A percentile compares a stretch with the other conserved stretches of the same genome.
Evolutionary conservation across 2,797 vertebrate genomes (phyloP).

Genomic region (Sphenodon punctatus): DNA sequence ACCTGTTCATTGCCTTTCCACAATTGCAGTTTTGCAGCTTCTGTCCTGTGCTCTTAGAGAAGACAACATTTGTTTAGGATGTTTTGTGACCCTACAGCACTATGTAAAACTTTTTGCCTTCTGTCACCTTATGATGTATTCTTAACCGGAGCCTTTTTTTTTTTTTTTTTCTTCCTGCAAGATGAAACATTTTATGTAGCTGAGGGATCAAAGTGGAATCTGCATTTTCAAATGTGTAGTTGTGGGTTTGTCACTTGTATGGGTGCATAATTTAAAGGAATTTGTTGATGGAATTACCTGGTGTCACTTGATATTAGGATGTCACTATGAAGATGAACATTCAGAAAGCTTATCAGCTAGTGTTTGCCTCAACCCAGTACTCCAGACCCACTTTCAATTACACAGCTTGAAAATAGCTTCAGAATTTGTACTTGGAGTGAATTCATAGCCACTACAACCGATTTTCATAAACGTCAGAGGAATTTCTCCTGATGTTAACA

Average conservation of each 20-base stretch:
- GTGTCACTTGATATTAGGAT: background rate
- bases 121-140: background rate
- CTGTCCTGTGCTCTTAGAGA: no score
- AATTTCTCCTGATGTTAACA: no score
- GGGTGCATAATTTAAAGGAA: background rate
- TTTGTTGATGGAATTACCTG: background rate
- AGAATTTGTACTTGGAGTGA: background rate
- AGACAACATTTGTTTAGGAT: no score
- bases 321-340: background rate
- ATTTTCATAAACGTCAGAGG: background rate
- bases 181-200: background rate
- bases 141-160: background rate
- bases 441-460: slow-evolving; percentile 1
- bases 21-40: no score
- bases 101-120: background rate
- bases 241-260: background rate
- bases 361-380: background rate
- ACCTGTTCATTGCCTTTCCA: no score
- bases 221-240: background rate
- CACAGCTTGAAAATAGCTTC: background rate
- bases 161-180: background rate
- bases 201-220: background rate
- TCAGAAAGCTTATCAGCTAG: background rate
- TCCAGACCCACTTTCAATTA: slow-evolving; percentile 1
- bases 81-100: background rate